Percentiles rank a stretch among this genome's conserved stretches.
phyloP scores from a whole-genome alignment of 1,140 invertebrate genomes.

The Zelostemma sp. region DNA sequence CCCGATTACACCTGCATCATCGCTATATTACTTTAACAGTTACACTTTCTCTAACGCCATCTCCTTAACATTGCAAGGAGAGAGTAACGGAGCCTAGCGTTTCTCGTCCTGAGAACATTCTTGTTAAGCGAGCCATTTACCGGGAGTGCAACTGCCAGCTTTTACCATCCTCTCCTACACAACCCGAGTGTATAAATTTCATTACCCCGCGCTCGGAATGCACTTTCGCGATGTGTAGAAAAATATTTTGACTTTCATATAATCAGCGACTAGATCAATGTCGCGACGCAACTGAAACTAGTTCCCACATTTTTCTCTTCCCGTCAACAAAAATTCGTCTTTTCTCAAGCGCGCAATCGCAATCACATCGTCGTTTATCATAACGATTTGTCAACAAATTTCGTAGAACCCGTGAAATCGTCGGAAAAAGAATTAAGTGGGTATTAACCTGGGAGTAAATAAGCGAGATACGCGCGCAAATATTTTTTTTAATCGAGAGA shows the following conservation, averaged over 20 bases:
- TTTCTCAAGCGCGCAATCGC: no score
- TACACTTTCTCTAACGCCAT: constrained; percentile 64
- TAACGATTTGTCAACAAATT: background rate
- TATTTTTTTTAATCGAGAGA: background rate
- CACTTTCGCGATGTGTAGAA: constrained; percentile 18
- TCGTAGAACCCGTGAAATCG: background rate
- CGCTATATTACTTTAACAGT: constrained; percentile 66
- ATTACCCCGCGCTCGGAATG: constrained; percentile 21
- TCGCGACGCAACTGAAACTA: constrained; percentile 1
- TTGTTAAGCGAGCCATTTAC: constrained; percentile 38
- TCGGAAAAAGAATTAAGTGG: background rate
- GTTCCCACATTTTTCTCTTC: no score
- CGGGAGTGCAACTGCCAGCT: constrained; percentile 23
- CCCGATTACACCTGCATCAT: constrained; percentile 66
- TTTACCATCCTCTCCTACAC: constrained; percentile 37
- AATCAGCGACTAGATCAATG: constrained; percentile 34
- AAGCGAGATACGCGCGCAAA: background rate
- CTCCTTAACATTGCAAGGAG: constrained; percentile 47
- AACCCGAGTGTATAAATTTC: constrained; percentile 32
- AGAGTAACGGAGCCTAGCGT: constrained; percentile 47
- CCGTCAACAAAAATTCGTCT: no score
- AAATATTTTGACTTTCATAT: constrained; percentile 39
- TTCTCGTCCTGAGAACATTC: constrained; percentile 43
- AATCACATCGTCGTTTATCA: background rate
- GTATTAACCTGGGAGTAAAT: background rate